Conservation (phyloP, 53 echinoderm and acorn worm species). For the Arbacia lixula region DNA sequence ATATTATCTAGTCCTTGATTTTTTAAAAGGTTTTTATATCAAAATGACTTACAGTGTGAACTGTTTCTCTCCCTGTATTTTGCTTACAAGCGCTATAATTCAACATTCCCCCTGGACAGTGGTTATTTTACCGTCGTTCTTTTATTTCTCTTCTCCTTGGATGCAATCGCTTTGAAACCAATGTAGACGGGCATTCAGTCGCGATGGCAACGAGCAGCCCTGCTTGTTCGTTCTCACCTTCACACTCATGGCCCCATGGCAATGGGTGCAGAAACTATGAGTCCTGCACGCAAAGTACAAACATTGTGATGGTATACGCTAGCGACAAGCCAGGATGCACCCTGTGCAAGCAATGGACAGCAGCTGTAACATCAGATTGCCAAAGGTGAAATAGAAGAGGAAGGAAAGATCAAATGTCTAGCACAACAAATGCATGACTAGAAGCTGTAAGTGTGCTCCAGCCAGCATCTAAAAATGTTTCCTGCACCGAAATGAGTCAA, state of each 20-base stretch:
- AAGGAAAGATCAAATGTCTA: too few species aligned
- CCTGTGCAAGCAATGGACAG: too few species aligned
- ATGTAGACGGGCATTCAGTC: constrained; percentile 29
- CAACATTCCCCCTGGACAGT: background rate
- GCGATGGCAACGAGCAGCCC: constrained; percentile 52
- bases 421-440: too few species aligned
- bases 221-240: constrained; percentile 51
- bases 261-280: constrained; percentile 8
- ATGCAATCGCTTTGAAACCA: background rate
- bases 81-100: too few species aligned
- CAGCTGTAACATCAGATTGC: too few species aligned
- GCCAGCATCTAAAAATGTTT: too few species aligned
- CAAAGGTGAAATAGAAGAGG: too few species aligned
- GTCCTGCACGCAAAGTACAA: constrained; percentile 38
- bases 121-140: constrained; percentile 24
- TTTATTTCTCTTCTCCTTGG: constrained; percentile 36
- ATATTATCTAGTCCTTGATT: constrained; percentile 53
- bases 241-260: constrained; percentile 4
- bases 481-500: too few species aligned
- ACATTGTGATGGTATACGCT: constrained; percentile 49
- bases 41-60: constrained; percentile 34
- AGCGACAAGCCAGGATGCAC: too few species aligned
- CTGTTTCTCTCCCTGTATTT: constrained; percentile 26
- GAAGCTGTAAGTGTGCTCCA: too few species aligned
- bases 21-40: constrained; percentile 51